A percentile compares a stretch with the other conserved stretches of the same genome.
Evolutionary conservation across 1,140 invertebrate genomes (phyloP).

Genomic region (Hesperophylax magnus): DNA sequence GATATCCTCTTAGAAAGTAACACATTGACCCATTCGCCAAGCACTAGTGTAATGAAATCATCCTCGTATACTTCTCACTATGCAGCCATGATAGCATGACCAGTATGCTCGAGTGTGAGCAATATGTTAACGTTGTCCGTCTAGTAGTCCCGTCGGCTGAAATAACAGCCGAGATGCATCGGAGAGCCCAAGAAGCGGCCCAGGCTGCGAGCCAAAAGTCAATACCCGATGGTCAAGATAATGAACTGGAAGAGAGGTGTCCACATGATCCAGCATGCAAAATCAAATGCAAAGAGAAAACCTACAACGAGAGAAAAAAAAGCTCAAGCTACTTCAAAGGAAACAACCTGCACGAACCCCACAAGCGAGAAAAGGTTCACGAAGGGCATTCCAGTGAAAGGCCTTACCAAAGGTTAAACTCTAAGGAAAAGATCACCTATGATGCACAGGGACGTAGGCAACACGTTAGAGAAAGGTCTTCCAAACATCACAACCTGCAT

Average conservation of each 20-base stretch:
- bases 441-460: background rate
- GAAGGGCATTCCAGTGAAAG: slow-evolving; percentile 5
- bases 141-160: slow-evolving; percentile 40
- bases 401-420: background rate
- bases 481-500: background rate
- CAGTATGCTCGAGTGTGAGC: slow-evolving; percentile 46
- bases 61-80: too few species aligned
- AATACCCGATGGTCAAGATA: background rate
- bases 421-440: slow-evolving; percentile 23
- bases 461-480: too few species aligned
- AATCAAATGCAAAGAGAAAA: background rate
- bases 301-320: background rate
- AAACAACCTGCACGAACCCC: background rate
- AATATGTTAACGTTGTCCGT: slow-evolving; percentile 32
- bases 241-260: background rate
- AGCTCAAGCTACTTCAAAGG: background rate
- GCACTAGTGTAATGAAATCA: too few species aligned
- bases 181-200: slow-evolving; percentile 24
- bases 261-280: background rate
- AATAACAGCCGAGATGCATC: slow-evolving; percentile 40
- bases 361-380: slow-evolving; percentile 5
- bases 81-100: background rate
- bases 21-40: too few species aligned
- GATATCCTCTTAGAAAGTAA: too few species aligned
- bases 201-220: background rate